Evolutionary conservation across 2,797 vertebrate species (phyloP), one percentile per base, ranked within the genome.

Genomic region (Holocentrus rufus): DNA sequence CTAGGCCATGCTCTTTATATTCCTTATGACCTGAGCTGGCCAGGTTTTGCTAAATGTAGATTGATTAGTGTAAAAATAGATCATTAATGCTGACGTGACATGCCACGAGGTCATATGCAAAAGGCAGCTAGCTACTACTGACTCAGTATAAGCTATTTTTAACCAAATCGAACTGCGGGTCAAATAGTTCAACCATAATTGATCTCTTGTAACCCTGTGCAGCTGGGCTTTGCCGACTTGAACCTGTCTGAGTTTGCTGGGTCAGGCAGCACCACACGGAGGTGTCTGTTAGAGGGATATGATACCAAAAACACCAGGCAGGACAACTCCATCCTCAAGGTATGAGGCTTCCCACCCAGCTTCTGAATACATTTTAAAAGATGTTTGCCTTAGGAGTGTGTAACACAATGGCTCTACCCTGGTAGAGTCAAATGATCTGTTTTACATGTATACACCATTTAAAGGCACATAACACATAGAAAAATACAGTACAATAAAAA

Each of bases 271-370:
- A 97, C 95, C 18, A 95, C 94, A 55, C 95, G 98, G 3, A 94
- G 95, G 44, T 99, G 96, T 89, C 95, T 99, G 76, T 91, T 99
- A 66, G 98, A 99, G 89, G 98, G 98, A 74, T 99, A 99, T 76
- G 95, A 99, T 88, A 98, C 96, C 87, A 99, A 98, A 91, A 95
- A 98, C 89, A 97, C 95, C 72, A 95, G 98, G 77, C 98, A 99
- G 81, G 98, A 99, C 86, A 99, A 99, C 92, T 99, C 98, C 59
- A 99, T 99, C 90, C 95, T 99, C 74, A 99, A 99, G 96, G 97
- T 98, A 93, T 18, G 17, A 59, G 15, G 59, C n/a, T 22, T 56
- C 18, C 2, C 2, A 20, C 18, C 60, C 22, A 14, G 25, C 17
- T 30, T 14, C 17, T 2, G 17, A 34, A 36, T 22, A 34, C 5